A percentile compares a stretch with the other conserved stretches of the same genome.
Conservation (phyloP, 2,113 vertebrate genomes). For the Phrynocephalus versicolor region DNA sequence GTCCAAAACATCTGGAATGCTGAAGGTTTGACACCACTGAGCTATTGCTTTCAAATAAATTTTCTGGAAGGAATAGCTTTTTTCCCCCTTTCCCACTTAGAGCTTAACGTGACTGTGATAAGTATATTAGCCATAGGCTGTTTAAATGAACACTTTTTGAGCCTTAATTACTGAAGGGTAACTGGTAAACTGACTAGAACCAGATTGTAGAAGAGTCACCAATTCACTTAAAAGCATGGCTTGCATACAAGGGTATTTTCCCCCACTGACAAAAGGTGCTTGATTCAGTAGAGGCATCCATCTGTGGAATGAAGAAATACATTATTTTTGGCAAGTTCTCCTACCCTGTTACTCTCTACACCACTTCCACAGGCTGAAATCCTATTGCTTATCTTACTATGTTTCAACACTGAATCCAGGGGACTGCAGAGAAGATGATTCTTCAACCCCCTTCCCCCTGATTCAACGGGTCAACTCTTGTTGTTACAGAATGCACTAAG, state of each 20-base stretch:
- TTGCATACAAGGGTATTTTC: too few relatives aligned
- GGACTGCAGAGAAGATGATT: not conserved
- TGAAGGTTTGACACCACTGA: too few relatives aligned
- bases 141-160: constrained; percentile 20
- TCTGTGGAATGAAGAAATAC: not conserved
- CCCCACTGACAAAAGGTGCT: not conserved
- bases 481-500: too few relatives aligned
- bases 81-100: not conserved
- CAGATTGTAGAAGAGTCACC: not conserved
- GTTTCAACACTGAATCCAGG: not conserved
- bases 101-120: not conserved
- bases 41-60: constrained; percentile 27
- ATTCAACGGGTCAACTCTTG: too few relatives aligned
- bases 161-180: constrained; percentile 30
- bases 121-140: not conserved
- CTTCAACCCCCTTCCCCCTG: too few relatives aligned
- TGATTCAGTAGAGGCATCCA: not conserved
- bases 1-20: too few relatives aligned
- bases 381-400: too few relatives aligned
- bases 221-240: not conserved
- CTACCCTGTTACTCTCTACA: not conserved
- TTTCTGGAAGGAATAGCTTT: not conserved
- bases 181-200: not conserved
- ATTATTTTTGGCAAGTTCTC: not conserved
- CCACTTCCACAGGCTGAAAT: too few relatives aligned